phyloP scores from a whole-genome alignment of 2,888 invertebrate species.

The Eupithecia subumbrata region DNA sequence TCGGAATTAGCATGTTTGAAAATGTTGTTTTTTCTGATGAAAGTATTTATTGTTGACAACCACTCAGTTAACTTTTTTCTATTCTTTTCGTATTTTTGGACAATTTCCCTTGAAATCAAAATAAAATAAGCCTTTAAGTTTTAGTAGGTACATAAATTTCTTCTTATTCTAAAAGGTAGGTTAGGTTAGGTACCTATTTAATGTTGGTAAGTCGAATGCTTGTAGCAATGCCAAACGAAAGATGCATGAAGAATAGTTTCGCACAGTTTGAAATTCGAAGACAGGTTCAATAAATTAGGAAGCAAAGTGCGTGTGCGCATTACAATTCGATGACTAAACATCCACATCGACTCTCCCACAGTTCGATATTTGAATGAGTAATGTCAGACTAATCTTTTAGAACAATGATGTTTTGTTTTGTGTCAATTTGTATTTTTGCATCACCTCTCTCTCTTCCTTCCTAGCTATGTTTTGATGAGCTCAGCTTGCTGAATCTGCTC shows the following conservation, averaged over 20 bases:
- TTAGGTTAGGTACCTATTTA: too few species aligned
- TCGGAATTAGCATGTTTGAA: slow-evolving; percentile 23
- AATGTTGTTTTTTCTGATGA: slow-evolving; percentile 14
- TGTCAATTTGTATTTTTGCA: background rate
- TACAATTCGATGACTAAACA: slow-evolving; percentile 76
- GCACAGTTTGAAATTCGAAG: slow-evolving; percentile 56
- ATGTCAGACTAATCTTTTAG: slow-evolving; percentile 18
- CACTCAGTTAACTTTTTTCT: background rate
- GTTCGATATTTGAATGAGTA: slow-evolving; percentile 54
- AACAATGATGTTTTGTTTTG: background rate
- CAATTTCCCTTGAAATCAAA: background rate
- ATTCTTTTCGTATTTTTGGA: background rate
- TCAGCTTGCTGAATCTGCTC: background rate
- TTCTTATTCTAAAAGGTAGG: too few species aligned
- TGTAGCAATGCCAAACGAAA: slow-evolving; percentile 3
- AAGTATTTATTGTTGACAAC: slow-evolving; percentile 1
- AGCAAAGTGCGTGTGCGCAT: slow-evolving; percentile 69
- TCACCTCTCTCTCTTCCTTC: background rate
- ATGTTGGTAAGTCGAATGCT: background rate
- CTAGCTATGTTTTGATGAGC: background rate
- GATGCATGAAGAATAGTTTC: slow-evolving; percentile 20
- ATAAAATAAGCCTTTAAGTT: too few species aligned
- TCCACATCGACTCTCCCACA: slow-evolving; percentile 52
- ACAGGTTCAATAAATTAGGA: slow-evolving; percentile 65
- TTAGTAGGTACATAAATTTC: too few species aligned